A percentile compares a stretch with the other conserved stretches of the same genome.
Conservation (phyloP, 1,140 invertebrate species). For the Hylaeus anthracinus region DNA sequence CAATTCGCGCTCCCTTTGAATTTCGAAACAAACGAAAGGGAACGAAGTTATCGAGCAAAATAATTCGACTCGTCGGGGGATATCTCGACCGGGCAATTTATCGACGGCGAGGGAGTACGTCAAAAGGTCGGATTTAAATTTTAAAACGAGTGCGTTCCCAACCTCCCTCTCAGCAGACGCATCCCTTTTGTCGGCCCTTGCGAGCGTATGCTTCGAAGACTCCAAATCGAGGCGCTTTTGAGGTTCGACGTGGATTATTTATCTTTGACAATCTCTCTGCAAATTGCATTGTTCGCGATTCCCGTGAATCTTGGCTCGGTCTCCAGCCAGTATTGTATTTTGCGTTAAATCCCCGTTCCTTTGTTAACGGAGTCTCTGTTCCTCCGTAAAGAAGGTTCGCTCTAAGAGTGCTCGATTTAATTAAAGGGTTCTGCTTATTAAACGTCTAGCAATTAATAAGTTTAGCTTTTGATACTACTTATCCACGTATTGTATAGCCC, state of each 20-base stretch:
- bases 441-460: too few species aligned
- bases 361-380: too few species aligned
- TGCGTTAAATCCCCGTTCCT: too few species aligned
- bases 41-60: constrained; percentile 13
- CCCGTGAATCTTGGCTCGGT: too few species aligned
- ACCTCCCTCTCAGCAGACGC: neutral
- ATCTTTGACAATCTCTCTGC: neutral
- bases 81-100: constrained; percentile 3
- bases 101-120: neutral
- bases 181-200: neutral
- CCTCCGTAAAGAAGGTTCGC: too few species aligned
- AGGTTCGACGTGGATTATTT: too few species aligned
- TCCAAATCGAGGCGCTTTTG: too few species aligned
- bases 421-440: too few species aligned
- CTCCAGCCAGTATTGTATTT: neutral
- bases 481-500: too few species aligned
- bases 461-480: too few species aligned
- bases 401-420: too few species aligned
- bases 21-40: constrained; percentile 16
- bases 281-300: neutral
- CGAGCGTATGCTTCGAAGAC: too few species aligned
- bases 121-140: constrained; percentile 28
- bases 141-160: neutral
- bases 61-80: neutral
- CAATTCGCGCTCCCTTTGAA: neutral